Conservation (phyloP, 2,113 vertebrate genomes). For the Jaculus jaculus region DNA sequence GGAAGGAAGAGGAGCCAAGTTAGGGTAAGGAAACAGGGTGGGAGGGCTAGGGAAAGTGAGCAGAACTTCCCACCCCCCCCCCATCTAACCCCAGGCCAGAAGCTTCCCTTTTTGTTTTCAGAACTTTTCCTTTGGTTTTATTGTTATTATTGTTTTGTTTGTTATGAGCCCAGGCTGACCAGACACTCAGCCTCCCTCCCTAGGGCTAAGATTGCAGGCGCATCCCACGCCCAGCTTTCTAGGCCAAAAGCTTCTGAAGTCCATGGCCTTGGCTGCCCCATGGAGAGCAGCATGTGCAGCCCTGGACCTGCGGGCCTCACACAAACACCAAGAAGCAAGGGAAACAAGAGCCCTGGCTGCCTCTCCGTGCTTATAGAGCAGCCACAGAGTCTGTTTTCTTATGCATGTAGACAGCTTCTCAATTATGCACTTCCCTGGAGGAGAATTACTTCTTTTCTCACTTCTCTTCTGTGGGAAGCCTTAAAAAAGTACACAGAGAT, state of each 20-base stretch:
- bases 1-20: background rate
- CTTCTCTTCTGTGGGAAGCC: constrained; percentile 18
- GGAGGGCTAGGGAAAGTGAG: background rate
- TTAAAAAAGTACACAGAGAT: constrained; percentile 35
- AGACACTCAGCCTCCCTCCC: background rate
- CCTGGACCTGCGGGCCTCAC: background rate
- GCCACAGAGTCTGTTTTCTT: constrained; percentile 70
- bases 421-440: constrained; percentile 71
- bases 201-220: background rate
- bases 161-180: background rate
- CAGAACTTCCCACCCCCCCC: no score
- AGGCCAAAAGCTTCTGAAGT: background rate
- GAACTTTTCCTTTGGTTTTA: background rate
- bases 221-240: background rate
- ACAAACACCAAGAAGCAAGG: constrained; percentile 52
- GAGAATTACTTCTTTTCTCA: constrained; percentile 58
- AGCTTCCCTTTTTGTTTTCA: background rate
- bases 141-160: background rate
- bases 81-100: no score
- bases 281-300: background rate
- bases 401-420: constrained; percentile 61
- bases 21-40: background rate
- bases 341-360: constrained; percentile 37
- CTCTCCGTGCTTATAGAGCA: constrained; percentile 53
- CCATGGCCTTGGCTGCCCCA: background rate